Conservation (phyloP, 2,113 vertebrate species). For the Rhegmatorhina hoffmannsi region DNA sequence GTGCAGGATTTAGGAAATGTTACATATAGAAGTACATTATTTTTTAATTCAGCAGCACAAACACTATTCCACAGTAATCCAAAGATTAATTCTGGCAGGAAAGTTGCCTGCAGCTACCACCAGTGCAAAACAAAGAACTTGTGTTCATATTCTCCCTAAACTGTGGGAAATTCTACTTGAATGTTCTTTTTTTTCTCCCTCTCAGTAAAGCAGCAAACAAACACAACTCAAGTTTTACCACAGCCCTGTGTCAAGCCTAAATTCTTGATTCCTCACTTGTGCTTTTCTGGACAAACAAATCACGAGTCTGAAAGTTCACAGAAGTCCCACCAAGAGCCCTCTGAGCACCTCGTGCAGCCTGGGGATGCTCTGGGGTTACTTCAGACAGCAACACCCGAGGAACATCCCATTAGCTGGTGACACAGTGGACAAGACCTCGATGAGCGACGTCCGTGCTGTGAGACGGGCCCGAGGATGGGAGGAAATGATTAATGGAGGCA, state of each 20-base stretch:
- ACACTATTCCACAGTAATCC: not conserved
- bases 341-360: not conserved
- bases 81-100: not conserved
- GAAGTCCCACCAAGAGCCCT: not conserved
- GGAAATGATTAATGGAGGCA: constrained; percentile 45
- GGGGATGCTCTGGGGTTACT: not conserved
- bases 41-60: not conserved
- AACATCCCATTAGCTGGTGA: not conserved
- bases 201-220: not conserved
- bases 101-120: not conserved
- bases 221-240: not conserved
- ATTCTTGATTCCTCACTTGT: not conserved
- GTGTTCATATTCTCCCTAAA: not conserved
- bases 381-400: not conserved
- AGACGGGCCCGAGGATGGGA: not conserved
- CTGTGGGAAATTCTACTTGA: not conserved
- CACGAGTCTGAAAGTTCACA: fast-evolving
- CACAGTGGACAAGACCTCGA: not conserved
- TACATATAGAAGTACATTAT: too few species aligned
- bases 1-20: not conserved
- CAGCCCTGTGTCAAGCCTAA: not conserved
- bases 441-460: fast-evolving
- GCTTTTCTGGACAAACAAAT: not conserved
- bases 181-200: fast-evolving
- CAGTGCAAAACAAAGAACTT: not conserved